Conservation (phyloP, 1,140 invertebrate genomes). For the Danaus melanippus region DNA sequence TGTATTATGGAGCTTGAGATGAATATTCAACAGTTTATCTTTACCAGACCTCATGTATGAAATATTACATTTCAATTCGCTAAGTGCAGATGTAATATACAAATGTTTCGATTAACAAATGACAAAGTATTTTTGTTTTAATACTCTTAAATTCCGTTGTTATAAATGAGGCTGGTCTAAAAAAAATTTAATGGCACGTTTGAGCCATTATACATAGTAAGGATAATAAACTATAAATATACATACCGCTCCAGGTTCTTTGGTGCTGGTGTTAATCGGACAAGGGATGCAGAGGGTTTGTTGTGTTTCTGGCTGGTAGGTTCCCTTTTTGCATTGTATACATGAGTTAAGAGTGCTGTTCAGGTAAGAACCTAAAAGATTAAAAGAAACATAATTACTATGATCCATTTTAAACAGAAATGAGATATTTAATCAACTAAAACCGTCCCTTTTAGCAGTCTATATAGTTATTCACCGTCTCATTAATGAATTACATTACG, state of each 20-base stretch:
- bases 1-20: too few relatives aligned
- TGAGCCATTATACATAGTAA: not conserved
- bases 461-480: too few relatives aligned
- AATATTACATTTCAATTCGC: too few relatives aligned
- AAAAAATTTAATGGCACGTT: too few relatives aligned
- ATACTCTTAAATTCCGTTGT: too few relatives aligned
- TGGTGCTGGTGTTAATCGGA: constrained; percentile 93
- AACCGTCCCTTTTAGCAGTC: not conserved
- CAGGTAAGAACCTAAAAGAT: constrained; percentile 81
- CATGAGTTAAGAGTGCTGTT: constrained; percentile 90
- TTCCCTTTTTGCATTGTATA: constrained; percentile 90
- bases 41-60: too few relatives aligned
- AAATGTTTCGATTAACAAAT: too few relatives aligned
- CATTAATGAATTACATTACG: too few relatives aligned
- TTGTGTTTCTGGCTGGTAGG: constrained; percentile 92
- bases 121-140: too few relatives aligned
- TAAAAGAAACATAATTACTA: not conserved
- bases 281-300: constrained; percentile 91
- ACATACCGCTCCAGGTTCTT: constrained; percentile 83
- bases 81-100: too few relatives aligned
- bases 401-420: not conserved
- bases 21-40: too few relatives aligned
- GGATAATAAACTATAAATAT: constrained; percentile 2
- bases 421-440: not conserved
- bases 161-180: too few relatives aligned